Base-by-base conservation (phyloP, 2,797 vertebrate species). In the Rousettus madagascariensis region DNA sequence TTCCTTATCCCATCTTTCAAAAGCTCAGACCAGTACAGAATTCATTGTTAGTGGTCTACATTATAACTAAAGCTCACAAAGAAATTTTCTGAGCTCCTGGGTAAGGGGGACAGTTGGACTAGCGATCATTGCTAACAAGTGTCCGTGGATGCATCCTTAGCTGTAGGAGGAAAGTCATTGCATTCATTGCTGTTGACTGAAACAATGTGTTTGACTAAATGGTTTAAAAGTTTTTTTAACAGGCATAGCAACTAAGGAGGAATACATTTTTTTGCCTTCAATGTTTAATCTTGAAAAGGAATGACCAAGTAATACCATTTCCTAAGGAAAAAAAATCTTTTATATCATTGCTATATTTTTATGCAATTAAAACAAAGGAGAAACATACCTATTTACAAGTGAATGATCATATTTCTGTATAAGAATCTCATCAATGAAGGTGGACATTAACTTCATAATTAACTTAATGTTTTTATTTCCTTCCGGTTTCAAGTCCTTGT, bases 261-360 rank as follows among this genome's bases (percentile, higher is more conserved):
- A 96, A 43, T 20, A 4, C 33, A 16, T 24, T 85, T 59, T 59
- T 17, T 38, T 38, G 38, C n/a, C 63, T 68, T 75, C 15, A 11
- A 10, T 38, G 20, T 84, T 95, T 77, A 65, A 41, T 66, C 72
- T 86, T 83, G 28, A 83, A 93, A 85, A 80, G 9, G n/a, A 89
- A 89, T 53, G 49, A 28, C 36, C 72, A 91, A 63, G 15, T 51
- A 61, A 68, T 26, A 3, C 12, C 11, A 66, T 43, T 78, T 30
- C n/a, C 30, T 79, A 16, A 79, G 49, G 49, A 33, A 86, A 84
- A 72, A 85, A 69, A 66, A 49, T 7, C 28, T 66, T 95, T 77
- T 17, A 46, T n/a, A 78, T 68, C 28, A 26, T 61, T 51, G 6
- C 83, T 30, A 71, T 22, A 57, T 66, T 83, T 84, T 51, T 51